phyloP scores from a whole-genome alignment of 2,113 vertebrate species.

The Tyto alba region DNA sequence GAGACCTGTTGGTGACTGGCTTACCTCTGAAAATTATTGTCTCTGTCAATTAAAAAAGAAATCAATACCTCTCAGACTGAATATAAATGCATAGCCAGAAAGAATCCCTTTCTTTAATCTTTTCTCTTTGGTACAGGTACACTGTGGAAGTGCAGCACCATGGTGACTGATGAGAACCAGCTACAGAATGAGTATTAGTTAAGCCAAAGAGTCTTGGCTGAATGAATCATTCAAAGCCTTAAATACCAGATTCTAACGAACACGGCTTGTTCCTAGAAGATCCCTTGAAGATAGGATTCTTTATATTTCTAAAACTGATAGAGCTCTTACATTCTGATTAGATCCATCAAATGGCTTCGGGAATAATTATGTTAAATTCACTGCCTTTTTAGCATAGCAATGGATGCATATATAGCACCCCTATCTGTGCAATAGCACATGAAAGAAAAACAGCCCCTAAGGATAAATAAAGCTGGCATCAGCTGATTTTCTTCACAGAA shows the following conservation, averaged over 20 bases:
- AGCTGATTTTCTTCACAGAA: neutral
- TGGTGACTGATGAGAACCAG: neutral
- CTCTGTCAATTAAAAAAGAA: neutral
- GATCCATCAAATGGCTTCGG: neutral
- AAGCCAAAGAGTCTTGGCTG: neutral
- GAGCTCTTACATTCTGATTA: neutral
- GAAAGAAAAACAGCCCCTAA: neutral
- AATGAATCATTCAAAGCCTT: neutral
- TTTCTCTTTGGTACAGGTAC: neutral
- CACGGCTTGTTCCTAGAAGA: neutral
- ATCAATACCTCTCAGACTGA: neutral
- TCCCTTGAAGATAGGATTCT: neutral
- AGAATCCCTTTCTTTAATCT: neutral
- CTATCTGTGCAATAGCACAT: neutral
- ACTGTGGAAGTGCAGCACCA: neutral
- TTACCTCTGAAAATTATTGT: neutral
- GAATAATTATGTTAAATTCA: neutral
- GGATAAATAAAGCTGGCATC: neutral
- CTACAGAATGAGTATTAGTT: neutral
- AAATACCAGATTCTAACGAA: neutral
- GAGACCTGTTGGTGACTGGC: neutral
- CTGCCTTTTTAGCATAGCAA: neutral
- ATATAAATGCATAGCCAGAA: neutral
- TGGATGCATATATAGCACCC: rapidly evolving
- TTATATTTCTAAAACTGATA: neutral